Evolutionary conservation across 2,888 invertebrate species (phyloP), one percentile per base, ranked within the genome.

Genomic region (Herminia tarsipennalis): DNA sequence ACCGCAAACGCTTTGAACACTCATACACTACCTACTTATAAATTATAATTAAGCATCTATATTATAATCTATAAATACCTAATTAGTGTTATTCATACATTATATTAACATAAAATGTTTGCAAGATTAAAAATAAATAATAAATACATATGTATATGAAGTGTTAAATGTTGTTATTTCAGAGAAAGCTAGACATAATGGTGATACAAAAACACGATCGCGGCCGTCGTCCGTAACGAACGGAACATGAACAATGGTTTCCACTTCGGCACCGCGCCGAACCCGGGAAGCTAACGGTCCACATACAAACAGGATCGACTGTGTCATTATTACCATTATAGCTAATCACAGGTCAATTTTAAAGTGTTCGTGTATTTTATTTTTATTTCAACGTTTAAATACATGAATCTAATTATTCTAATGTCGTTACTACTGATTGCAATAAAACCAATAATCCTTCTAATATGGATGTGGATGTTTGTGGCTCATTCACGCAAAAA

Each of bases 251-350:
- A 73, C 76, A 76, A 76, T 66, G 58, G 61, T 57, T 33, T 52
- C 56, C 49, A 58, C 60, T 39, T 33, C 32, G 39, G 20, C 54
- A 43, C 39, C 57, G 46, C 42, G 37, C 41, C 64, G 64, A 61
- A 66, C 75, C 73, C 76, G 78, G 78, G 80, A 78, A 78, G 71
- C 67, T 73, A 78, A 77, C 78, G 77, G 77, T 60, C 54, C 59
- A 57, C 62, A 71, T 67, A 68, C 69, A 61, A 64, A 64, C 64
- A 70, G 66, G 64, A 64, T 56, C 51, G 50, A 63, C 57, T 64
- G 49, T 61, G 52, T 59, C 55, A 57, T 64, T 60, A 63, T 65
- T 61, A 45, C 13, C 17, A 62, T 62, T 35, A 46, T 37, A 40
- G 32, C 58, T 60, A 54, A 62, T 58, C 48, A 43, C 48, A 43